These are phyloP conservation scores for Porites lutea DNA, from an alignment of 64 coral and sea anemone species.

Conservation along the genomic window DNA sequence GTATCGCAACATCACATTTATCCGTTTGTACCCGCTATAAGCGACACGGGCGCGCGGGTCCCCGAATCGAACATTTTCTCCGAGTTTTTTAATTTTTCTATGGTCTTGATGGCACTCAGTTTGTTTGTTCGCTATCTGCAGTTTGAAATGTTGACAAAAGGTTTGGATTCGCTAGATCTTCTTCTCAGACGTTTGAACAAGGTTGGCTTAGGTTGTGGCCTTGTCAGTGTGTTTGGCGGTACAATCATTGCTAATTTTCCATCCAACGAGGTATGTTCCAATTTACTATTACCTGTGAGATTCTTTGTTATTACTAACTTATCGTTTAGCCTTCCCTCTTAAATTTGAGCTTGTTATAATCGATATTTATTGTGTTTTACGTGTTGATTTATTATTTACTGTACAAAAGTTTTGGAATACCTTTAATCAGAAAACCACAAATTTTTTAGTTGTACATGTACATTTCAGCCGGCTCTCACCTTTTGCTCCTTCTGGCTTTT, in stretches of 20 bases:
- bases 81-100: slow-evolving; percentile 91
- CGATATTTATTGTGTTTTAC: not conserved
- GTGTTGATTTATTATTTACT: slow-evolving; percentile 2
- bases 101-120: slow-evolving; percentile 71
- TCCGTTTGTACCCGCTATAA: slow-evolving; percentile 87
- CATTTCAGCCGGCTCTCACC: too few relatives aligned
- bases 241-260: slow-evolving; percentile 95
- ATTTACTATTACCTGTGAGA: not conserved
- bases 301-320: too few relatives aligned
- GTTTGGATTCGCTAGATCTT: slow-evolving; percentile 68
- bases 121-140: slow-evolving; percentile 85
- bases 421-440: not conserved
- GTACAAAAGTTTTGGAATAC: not conserved
- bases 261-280: slow-evolving; percentile 81
- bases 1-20: slow-evolving; percentile 85
- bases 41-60: slow-evolving; percentile 89
- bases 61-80: slow-evolving; percentile 93
- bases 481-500: too few relatives aligned
- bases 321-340: not conserved
- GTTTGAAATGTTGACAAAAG: slow-evolving; percentile 72
- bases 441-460: too few relatives aligned
- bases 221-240: slow-evolving; percentile 76
- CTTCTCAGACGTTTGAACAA: slow-evolving; percentile 79
- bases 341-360: not conserved
- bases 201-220: slow-evolving; percentile 71